Evolutionary conservation across 2,888 invertebrate species (phyloP), one percentile per base, ranked within the genome.

Genomic region (Yponomeuta sedellus): DNA sequence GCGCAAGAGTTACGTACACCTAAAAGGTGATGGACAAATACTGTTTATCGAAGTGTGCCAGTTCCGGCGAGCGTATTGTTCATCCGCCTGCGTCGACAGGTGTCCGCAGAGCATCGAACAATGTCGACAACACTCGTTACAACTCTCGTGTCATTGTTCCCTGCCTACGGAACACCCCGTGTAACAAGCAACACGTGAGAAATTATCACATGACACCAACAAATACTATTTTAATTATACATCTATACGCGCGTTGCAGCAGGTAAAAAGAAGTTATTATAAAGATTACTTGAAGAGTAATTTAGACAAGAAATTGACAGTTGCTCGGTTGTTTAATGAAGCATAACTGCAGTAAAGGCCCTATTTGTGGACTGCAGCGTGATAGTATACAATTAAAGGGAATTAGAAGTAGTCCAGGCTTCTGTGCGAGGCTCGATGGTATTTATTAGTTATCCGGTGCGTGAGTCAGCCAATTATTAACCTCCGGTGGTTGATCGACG

Each of bases 391-490:
- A 83, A 83, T 85, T 83, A 82, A 78, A 73, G 80, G 78, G 77
- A 78, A 80, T 80, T 82, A 77, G 71, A 81, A 83, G 79, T 80
- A 78, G 78, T 75, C 69, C 70, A 70, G 74, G 71, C 74, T 76
- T 75, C 74, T 74, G 72, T 70, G 59, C 59, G 73, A 75, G 70
- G 69, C 66, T 69, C 64, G 67, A 66, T 39, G 57, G 64, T 64
- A 57, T 57, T 52, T 57, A 64, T 69, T 66, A 76, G 71, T 72
- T 76, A 79, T 79, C 79, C 79, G 77, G 77, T 77, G 78, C 79
- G 79, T 84, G 83, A 84, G 78, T 86, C 84, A 86, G 72, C 78
- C 76, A 76, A 82, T 83, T 81, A 52, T 52, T 16, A 5, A 75
- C 73, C 72, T 75, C 70, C 66, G 70, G 70, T 70, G 71, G 71